phyloP scores from a whole-genome alignment of 2,797 vertebrate species.

The Gastrophryne carolinensis region DNA sequence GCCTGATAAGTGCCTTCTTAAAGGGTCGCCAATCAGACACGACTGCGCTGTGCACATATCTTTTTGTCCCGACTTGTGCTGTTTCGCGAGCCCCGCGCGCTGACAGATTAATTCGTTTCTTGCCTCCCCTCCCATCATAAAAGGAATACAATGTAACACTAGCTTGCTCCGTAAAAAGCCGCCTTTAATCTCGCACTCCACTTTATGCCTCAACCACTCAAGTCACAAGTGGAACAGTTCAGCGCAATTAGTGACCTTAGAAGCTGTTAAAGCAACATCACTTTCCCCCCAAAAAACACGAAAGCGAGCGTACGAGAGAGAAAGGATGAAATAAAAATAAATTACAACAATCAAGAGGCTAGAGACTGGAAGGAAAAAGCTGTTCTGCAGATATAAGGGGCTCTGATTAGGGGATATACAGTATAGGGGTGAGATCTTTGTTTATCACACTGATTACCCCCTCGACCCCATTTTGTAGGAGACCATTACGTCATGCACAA shows the following conservation, averaged over 20 bases:
- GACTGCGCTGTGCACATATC: not conserved
- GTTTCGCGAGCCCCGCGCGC: not conserved
- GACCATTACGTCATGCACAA: no score
- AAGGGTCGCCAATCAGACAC: slow-evolving; percentile 13
- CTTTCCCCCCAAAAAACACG: slow-evolving; percentile 35
- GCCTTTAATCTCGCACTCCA: slow-evolving; percentile 44
- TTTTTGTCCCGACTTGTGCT: slow-evolving; percentile 7
- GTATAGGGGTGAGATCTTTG: no score
- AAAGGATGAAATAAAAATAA: slow-evolving; percentile 24
- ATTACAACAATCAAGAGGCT: slow-evolving; percentile 8
- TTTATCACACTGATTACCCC: no score
- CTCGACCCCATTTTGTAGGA: no score
- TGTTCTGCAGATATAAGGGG: not conserved
- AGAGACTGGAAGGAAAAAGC: slow-evolving; percentile 4
- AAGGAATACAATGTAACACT: slow-evolving; percentile 35
- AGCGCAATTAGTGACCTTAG: slow-evolving; percentile 48
- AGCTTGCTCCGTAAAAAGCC: slow-evolving; percentile 14
- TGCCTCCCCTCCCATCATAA: slow-evolving; percentile 25
- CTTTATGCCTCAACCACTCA: slow-evolving; percentile 30
- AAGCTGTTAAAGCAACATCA: slow-evolving; percentile 47
- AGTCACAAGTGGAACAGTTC: slow-evolving; percentile 49
- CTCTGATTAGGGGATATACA: not conserved
- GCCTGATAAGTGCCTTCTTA: slow-evolving; percentile 25
- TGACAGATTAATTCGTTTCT: slow-evolving; percentile 36
- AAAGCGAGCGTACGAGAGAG: not conserved